Evolutionary conservation across 2,113 vertebrate species (phyloP), one percentile per base, ranked within the genome.

Genomic region (Callipepla squamata): DNA sequence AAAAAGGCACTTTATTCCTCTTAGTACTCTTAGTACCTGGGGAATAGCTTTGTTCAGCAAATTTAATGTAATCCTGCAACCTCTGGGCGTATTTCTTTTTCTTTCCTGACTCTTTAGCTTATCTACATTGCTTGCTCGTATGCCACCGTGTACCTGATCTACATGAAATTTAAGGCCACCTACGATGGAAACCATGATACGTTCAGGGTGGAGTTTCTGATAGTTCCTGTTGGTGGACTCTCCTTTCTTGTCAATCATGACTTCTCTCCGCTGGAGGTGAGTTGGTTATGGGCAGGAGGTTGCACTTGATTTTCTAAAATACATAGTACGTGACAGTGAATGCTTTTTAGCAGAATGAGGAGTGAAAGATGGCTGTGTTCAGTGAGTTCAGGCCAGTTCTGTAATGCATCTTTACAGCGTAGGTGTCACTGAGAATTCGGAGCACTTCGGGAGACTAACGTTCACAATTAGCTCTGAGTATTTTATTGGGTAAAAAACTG

Each of bases 101-200:
- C 50, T 79, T 72, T 80, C 50, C 58, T 79, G 51, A 12, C 61
- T 51, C 95, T 96, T 47, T 80, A 99, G 99, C 68, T 99, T 20
- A 99, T 99, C 98, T 99, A 99, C 97, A 98, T 99, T 5, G 99
- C 98, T 18, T 99, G 99, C 91, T 97, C 99, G 0, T 99, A 99
- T 17, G 99, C 99, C 97, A 99, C 99, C 0, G 98, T 99, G 77
- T 99, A 99, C 96, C 97, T 99, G 97, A 99, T 99, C 97, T 99
- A 99, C 96, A 96, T 98, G 91, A 99, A 99, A 91, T 99, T 99
- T 93, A 99, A 99, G 97, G 99, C 99, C 4, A 99, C 99, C 23
- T 99, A 99, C 1, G 99, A 99, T 30, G 99, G 99, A 22, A 99
- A 99, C 97, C 99, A 99, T 1, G 99, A 99, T 92, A 99, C 99